phyloP scores from a whole-genome alignment of 2,888 invertebrate species.

The Epinotia ramella region DNA sequence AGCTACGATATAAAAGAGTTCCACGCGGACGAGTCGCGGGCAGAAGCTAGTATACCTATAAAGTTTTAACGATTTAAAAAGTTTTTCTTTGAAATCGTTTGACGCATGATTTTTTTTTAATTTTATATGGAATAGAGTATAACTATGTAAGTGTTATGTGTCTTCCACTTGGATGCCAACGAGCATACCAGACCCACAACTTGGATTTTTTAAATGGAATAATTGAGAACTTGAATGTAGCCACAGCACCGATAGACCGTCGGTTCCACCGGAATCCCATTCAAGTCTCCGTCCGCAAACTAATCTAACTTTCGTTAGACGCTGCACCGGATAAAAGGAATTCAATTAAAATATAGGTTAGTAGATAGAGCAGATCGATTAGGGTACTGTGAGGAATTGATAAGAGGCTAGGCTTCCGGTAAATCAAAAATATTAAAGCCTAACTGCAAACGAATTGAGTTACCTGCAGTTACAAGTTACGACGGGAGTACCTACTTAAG shows the following conservation, averaged over 20 bases:
- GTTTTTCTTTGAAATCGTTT: no score
- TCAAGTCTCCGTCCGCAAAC: conserved; percentile 37
- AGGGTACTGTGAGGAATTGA: neutral
- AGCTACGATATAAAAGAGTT: no score
- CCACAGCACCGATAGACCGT: neutral
- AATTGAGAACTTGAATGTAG: conserved; percentile 10
- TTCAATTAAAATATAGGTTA: conserved; percentile 37
- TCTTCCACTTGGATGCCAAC: neutral
- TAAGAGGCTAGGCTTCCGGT: neutral
- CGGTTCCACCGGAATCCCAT: neutral
- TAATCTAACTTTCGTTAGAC: conserved; percentile 42
- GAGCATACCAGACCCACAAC: neutral
- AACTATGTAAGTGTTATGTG: no score
- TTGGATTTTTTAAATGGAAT: conserved; percentile 9
- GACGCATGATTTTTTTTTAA: no score
- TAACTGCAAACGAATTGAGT: neutral
- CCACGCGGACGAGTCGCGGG: no score
- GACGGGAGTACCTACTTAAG: no score
- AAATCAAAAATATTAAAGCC: neutral
- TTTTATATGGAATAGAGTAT: no score
- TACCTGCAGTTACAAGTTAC: neutral
- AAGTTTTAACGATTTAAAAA: no score
- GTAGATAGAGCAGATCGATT: conserved; percentile 5
- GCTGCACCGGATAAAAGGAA: conserved; percentile 38
- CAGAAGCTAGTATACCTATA: no score